Evolutionary conservation across 2,797 vertebrate species (phyloP), one percentile per base, ranked within the genome.

Genomic region (Urosaurus nigricauda): DNA sequence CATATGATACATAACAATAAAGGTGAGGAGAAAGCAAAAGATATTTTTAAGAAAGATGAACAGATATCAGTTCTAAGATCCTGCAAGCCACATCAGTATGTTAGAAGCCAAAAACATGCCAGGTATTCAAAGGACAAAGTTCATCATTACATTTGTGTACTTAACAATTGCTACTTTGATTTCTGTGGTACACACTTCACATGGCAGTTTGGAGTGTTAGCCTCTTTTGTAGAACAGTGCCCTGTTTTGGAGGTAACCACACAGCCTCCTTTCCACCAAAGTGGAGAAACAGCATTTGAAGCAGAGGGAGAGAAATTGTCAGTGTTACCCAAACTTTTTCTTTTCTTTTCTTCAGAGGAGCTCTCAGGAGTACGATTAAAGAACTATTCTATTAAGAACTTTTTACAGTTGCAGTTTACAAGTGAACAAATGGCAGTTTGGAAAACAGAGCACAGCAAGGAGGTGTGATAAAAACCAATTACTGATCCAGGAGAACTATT

Each of bases 401-500:
- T 78, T 84, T 78, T 56, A 84, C 26, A 78, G 56, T 83, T 78
- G 40, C 35, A 78, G 68, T 88, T 88, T 88, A 83, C 37, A n/a
- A 88, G 82, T 13, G 35, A 84, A 32, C 37, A 47, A 78, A 84
- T 78, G 58, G 81, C 43, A 63, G n/a, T 58, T 68, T 84, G 60
- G 81, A 70, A 88, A 88, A 88, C 47, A 88, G 53, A 82, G 32
- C 53, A 63, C 47, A 84, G n/a, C 51, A 40, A 77, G 87, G 51
- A 56, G 60, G 47, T 40, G 47, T 79, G 73, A 78, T 78, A 71
- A 84, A 56, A 83, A 51, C 17, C 82, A 84, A 24, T 87, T 74
- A 74, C 51, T 35, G 37, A 74, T 56, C 35, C 32, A 75, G 56
- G 32, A 68, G 12, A 84, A 78, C 17, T 9, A 14, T 78, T 71